Evolutionary conservation across 2,113 vertebrate genomes (phyloP).

Genomic region (Cinclus cinclus): DNA sequence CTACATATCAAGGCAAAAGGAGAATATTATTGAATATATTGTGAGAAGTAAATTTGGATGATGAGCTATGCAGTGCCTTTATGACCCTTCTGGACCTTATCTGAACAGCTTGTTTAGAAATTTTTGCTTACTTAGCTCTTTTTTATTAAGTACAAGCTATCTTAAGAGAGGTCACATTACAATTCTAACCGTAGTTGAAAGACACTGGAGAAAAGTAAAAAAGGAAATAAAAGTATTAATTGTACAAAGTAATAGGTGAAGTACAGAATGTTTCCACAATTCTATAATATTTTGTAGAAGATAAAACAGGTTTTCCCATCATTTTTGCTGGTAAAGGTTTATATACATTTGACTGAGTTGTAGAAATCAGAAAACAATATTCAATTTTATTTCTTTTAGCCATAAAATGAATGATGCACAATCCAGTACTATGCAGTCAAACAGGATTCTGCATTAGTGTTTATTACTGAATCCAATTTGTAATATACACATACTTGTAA

Average conservation of each 20-base stretch:
- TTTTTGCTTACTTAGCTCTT: neutral
- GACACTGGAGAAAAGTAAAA: neutral
- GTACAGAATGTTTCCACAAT: neutral
- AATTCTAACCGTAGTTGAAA: neutral
- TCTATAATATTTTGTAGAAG: neutral
- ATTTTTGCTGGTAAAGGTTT: neutral
- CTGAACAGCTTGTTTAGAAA: neutral
- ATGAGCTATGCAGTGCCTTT: neutral
- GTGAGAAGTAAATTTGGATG: neutral
- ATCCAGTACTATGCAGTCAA: neutral
- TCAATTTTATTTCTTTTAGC: neutral
- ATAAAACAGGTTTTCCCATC: neutral
- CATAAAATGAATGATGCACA: accelerated
- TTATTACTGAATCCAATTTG: neutral
- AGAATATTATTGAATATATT: accelerated
- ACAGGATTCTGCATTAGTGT: neutral
- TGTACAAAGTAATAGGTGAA: neutral
- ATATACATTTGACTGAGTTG: neutral
- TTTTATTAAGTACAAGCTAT: neutral
- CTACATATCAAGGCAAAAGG: neutral
- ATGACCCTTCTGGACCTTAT: neutral
- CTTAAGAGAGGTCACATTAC: neutral
- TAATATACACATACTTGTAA: neutral
- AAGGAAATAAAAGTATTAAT: neutral
- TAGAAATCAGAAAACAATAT: neutral